These are phyloP conservation scores for Narcine bancroftii DNA, from an alignment of 2,113 vertebrate species.

Conservation along the genomic window DNA sequence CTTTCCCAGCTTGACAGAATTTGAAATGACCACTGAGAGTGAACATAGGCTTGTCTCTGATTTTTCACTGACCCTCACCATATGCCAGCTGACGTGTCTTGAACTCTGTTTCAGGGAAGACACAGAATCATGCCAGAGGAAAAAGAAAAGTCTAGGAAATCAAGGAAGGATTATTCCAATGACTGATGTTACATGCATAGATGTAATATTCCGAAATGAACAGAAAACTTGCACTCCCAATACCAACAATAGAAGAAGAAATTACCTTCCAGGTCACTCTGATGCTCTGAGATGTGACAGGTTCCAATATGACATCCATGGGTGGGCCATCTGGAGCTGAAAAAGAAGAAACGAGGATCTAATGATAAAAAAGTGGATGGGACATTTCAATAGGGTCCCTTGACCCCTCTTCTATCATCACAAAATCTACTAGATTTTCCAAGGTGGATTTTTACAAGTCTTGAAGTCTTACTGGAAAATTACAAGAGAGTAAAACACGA, in stretches of 20 bases:
- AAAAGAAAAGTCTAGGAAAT: not conserved
- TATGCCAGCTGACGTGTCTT: not conserved
- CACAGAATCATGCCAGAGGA: too few species aligned
- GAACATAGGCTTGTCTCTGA: not conserved
- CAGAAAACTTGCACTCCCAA: too few species aligned
- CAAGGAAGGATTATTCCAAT: not conserved
- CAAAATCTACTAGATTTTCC: not conserved
- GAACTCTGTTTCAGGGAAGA: too few species aligned
- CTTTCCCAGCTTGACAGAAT: not conserved
- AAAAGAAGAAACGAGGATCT: not conserved
- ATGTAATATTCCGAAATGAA: not conserved
- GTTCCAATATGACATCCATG: slow-evolving; percentile 87
- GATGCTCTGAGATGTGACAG: slow-evolving; percentile 92
- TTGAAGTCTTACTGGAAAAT: too few species aligned
- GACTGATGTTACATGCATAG: not conserved
- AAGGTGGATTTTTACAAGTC: not conserved
- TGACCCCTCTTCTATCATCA: not conserved
- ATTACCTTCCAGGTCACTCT: slow-evolving; percentile 96
- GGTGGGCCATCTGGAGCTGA: slow-evolving; percentile 91
- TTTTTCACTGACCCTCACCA: not conserved
- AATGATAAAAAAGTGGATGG: rapidly evolving
- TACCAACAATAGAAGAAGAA: not conserved
- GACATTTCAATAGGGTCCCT: not conserved
- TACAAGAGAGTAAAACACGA: too few species aligned
- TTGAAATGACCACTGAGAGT: not conserved